phyloP scores from a whole-genome alignment of 2,113 vertebrate genomes.

The Gymnogyps californianus region DNA sequence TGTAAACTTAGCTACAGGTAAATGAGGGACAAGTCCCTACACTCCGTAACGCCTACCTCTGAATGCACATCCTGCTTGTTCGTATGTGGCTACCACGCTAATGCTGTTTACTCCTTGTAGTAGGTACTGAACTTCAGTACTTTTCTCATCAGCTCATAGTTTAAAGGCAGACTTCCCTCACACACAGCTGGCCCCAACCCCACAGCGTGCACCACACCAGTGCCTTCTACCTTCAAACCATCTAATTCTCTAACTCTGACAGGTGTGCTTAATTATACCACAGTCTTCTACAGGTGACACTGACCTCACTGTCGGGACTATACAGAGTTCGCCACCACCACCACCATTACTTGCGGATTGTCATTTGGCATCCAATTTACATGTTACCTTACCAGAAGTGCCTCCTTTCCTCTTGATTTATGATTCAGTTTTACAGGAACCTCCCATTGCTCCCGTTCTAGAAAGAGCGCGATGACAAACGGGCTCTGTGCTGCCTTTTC shows the following conservation, averaged over 20 bases:
- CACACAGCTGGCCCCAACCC: accelerated
- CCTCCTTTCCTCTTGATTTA: not conserved
- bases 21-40: not conserved
- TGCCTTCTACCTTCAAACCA: not conserved
- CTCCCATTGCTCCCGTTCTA: accelerated
- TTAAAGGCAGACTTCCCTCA: not conserved
- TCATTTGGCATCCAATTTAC: accelerated
- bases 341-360: accelerated
- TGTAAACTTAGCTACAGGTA: too few species aligned
- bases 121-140: not conserved
- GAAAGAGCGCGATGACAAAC: accelerated
- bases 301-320: not conserved
- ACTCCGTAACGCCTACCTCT: accelerated
- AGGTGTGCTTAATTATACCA: accelerated
- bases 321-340: not conserved
- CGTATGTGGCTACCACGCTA: accelerated
- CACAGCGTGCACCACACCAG: accelerated
- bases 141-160: accelerated
- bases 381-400: accelerated
- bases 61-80: accelerated
- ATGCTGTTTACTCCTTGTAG: not conserved
- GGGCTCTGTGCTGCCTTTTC: not conserved
- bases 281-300: not conserved
- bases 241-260: accelerated
- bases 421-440: accelerated